Conservation (phyloP, 2,113 vertebrate genomes). For the Rhegmatorhina hoffmannsi region DNA sequence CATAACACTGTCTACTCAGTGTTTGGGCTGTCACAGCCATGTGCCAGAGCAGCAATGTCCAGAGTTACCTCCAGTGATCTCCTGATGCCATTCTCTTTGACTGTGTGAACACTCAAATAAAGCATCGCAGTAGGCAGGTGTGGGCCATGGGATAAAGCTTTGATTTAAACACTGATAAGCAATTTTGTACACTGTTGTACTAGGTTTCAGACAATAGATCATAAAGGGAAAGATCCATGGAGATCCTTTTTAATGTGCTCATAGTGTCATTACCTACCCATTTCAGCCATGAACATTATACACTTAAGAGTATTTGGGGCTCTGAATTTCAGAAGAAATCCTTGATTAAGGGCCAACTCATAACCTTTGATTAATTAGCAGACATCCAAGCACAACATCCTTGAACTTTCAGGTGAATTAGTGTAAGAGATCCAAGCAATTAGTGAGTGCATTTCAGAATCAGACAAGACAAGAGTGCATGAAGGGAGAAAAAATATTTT, state of each 20-base stretch:
- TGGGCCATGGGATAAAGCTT: neutral
- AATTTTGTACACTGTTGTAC: neutral
- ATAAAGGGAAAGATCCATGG: neutral
- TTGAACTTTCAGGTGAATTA: conserved; percentile 78
- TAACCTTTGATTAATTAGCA: conserved; percentile 79
- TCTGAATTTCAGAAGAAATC: conserved; percentile 48
- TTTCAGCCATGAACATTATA: neutral
- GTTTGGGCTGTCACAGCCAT: accelerated
- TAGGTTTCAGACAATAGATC: neutral
- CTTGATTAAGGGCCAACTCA: conserved; percentile 70
- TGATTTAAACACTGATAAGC: neutral
- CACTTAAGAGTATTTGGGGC: neutral
- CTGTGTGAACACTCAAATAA: neutral
- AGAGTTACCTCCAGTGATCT: neutral
- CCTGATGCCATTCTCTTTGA: neutral
- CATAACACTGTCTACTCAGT: neutral
- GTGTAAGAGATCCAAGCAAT: conserved; percentile 69
- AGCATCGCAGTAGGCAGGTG: neutral
- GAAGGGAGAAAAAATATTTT: neutral
- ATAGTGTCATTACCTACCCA: neutral
- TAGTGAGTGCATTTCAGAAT: conserved; percentile 71
- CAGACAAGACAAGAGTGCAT: conserved; percentile 26
- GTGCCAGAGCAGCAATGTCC: neutral
- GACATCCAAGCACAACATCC: conserved; percentile 71
- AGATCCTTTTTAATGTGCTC: neutral